Evolutionary conservation across 1,140 invertebrate genomes (phyloP).

Genomic region (Tetramorium alpestre): DNA sequence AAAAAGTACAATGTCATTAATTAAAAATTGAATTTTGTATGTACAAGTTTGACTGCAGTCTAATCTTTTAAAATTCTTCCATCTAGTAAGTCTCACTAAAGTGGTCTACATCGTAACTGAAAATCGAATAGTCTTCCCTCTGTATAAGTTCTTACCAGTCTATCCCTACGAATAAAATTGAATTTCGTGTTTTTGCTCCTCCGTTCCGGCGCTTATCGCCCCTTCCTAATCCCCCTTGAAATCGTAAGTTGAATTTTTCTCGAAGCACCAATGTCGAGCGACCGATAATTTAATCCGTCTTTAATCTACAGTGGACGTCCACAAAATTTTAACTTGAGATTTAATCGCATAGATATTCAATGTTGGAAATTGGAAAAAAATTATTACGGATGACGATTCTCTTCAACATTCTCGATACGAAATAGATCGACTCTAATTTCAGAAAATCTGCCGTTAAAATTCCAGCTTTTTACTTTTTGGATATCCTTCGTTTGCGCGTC

Average conservation of each 20-base stretch:
- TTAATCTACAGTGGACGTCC: not conserved
- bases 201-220: not conserved
- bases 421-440: not conserved
- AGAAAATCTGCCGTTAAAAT: not conserved
- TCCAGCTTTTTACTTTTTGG: not conserved
- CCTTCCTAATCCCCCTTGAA: not conserved
- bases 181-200: conserved; percentile 35
- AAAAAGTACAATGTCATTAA: not conserved
- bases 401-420: not conserved
- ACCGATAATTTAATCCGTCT: conserved; percentile 16
- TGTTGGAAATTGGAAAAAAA: conserved; percentile 1
- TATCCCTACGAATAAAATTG: conserved; percentile 35
- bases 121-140: not conserved
- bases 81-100: not conserved
- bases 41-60: not conserved
- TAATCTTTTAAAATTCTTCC: not conserved
- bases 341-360: not conserved
- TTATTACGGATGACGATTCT: not conserved
- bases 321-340: not conserved
- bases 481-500: not conserved
- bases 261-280: conserved; percentile 3
- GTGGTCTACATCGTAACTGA: not conserved
- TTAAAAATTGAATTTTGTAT: not conserved
- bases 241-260: conserved; percentile 23
- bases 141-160: not conserved